Conservation (phyloP, 1,140 invertebrate species). For the Monochamus saltuarius region DNA sequence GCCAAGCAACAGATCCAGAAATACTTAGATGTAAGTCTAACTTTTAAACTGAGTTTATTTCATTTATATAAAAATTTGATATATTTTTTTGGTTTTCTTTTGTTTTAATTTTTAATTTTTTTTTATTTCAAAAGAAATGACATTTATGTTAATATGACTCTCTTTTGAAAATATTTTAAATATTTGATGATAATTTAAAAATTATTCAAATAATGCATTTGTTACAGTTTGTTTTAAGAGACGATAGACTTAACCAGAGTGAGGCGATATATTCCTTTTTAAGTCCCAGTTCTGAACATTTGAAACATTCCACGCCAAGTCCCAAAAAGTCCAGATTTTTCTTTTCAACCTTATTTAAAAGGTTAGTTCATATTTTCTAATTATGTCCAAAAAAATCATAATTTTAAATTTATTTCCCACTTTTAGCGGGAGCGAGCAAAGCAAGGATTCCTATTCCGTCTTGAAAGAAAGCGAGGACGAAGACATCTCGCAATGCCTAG, state of each 20-base stretch:
- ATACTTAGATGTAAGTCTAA: slow-evolving; percentile 73
- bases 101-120: neutral
- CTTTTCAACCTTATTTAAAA: slow-evolving; percentile 82
- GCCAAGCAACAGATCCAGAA: slow-evolving; percentile 80
- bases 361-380: too few species aligned
- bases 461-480: slow-evolving; percentile 66
- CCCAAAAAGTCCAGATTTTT: slow-evolving; percentile 84
- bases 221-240: slow-evolving; percentile 76
- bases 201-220: too few species aligned
- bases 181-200: too few species aligned
- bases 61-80: neutral
- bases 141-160: too few species aligned
- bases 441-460: slow-evolving; percentile 48
- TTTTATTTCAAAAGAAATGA: too few species aligned
- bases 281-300: slow-evolving; percentile 83
- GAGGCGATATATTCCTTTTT: slow-evolving; percentile 87
- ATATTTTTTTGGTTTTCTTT: slow-evolving; percentile 11
- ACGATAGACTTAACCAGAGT: slow-evolving; percentile 82
- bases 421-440: slow-evolving; percentile 48
- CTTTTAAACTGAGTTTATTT: slow-evolving; percentile 5
- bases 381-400: too few species aligned
- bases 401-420: too few species aligned
- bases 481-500: slow-evolving; percentile 70
- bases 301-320: slow-evolving; percentile 73
- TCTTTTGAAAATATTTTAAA: too few species aligned